These are phyloP conservation scores for Phenganax marumi DNA, from an alignment of 92 coral and sea anemone species.

Conservation along the genomic window DNA sequence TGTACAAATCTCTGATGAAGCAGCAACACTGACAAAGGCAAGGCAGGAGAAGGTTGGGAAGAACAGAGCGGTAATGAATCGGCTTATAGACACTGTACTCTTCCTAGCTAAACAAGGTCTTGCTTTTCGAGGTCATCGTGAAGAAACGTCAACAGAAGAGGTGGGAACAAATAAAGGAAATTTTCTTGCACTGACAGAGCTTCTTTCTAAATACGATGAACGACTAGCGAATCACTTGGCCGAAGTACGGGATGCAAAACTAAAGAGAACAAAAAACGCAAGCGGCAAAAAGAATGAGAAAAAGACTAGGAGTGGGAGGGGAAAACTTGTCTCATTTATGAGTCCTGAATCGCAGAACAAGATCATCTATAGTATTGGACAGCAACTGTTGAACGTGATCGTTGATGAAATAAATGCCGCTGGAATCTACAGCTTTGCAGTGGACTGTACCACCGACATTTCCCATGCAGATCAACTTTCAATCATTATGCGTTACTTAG, in stretches of 20 bases:
- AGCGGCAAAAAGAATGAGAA: not conserved
- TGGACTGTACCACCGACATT: conserved; percentile 4
- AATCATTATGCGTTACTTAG: conserved; percentile 8
- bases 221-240: conserved; percentile 56
- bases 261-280: conserved; percentile 12
- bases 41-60: conserved; percentile 18
- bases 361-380: not conserved
- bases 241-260: not conserved
- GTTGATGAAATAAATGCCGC: conserved; percentile 6
- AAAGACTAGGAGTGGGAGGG: not conserved
- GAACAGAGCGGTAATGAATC: not conserved
- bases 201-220: conserved; percentile 57
- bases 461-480: conserved; percentile 7
- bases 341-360: conserved; percentile 9
- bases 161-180: conserved; percentile 57
- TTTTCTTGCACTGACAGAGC: conserved; percentile 54
- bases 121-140: conserved; percentile 61
- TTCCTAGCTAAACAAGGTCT: conserved; percentile 60
- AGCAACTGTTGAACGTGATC: not conserved
- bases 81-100: not conserved
- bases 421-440: conserved; percentile 11
- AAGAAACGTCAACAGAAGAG: conserved; percentile 26
- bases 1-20: conserved; percentile 3
- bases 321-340: conserved; percentile 1
- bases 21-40: not conserved